Conservation (phyloP, 2,888 invertebrate species). For the Cephus nigrinus region DNA sequence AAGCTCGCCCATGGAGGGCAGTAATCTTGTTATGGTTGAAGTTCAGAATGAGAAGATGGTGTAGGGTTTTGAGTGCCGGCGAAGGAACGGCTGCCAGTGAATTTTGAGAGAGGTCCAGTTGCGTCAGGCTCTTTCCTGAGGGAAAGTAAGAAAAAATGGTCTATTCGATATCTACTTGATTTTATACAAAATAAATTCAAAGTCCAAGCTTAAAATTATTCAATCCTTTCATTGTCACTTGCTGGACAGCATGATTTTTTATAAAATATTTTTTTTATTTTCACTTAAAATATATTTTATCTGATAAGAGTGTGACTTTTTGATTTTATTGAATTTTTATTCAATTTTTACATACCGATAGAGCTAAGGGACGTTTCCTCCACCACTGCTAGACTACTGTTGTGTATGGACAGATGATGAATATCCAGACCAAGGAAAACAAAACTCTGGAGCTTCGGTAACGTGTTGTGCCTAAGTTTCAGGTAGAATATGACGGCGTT, state of each 20-base stretch:
- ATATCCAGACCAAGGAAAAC: constrained; percentile 89
- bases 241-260: not conserved
- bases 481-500: constrained; percentile 87
- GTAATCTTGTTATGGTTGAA: constrained; percentile 89
- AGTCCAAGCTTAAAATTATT: not conserved
- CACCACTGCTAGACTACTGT: constrained; percentile 87
- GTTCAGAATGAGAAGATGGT: constrained; percentile 86
- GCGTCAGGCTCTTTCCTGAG: constrained; percentile 85
- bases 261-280: no score
- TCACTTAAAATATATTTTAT: no score
- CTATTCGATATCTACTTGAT: not conserved
- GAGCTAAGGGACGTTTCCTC: constrained; percentile 90
- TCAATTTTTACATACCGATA: constrained; percentile 73
- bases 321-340: not conserved
- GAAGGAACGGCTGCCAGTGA: constrained; percentile 84
- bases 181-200: not conserved
- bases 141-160: not conserved
- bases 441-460: constrained; percentile 87
- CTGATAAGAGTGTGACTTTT: not conserved
- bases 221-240: not conserved
- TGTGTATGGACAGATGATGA: constrained; percentile 88
- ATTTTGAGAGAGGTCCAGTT: constrained; percentile 90
- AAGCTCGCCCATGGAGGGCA: constrained; percentile 82
- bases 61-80: constrained; percentile 81
- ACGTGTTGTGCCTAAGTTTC: constrained; percentile 86